phyloP scores from a whole-genome alignment of 2,888 invertebrate species.

The Nomada fucata region DNA sequence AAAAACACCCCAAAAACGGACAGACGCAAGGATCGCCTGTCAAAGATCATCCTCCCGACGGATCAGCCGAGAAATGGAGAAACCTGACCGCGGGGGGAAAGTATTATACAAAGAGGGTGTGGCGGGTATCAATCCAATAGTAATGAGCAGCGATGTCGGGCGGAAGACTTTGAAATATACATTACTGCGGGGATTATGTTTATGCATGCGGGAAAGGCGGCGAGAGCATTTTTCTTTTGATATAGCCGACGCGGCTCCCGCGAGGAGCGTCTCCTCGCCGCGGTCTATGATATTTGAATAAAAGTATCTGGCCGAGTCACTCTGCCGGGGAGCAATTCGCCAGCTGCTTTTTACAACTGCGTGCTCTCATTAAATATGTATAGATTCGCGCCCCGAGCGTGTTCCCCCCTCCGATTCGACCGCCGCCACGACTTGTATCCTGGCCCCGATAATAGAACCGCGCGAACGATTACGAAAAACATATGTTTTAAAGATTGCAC shows the following conservation, averaged over 20 bases:
- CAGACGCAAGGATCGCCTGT: background rate
- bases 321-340: slow-evolving; percentile 67
- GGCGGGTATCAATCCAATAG: slow-evolving; percentile 75
- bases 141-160: slow-evolving; percentile 77
- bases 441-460: slow-evolving; percentile 72
- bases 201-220: slow-evolving; percentile 83
- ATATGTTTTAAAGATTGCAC: slow-evolving; percentile 75
- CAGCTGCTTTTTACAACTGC: slow-evolving; percentile 80
- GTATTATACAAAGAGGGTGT: background rate
- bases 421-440: slow-evolving; percentile 37
- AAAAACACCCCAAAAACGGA: background rate
- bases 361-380: slow-evolving; percentile 84
- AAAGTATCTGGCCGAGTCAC: slow-evolving; percentile 78
- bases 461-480: slow-evolving; percentile 79
- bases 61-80: background rate
- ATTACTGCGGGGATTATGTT: slow-evolving; percentile 80
- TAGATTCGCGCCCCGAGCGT: slow-evolving; percentile 77
- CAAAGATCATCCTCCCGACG: background rate
- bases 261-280: slow-evolving; percentile 74
- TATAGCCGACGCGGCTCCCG: slow-evolving; percentile 73
- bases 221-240: slow-evolving; percentile 83
- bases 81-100: background rate
- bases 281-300: slow-evolving; percentile 82
- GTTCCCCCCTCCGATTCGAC: slow-evolving; percentile 68
- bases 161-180: slow-evolving; percentile 80